A percentile compares a stretch with the other conserved stretches of the same genome.
Evolutionary conservation across 1,140 invertebrate species (phyloP).

Genomic region (Frieseomelitta varia): DNA sequence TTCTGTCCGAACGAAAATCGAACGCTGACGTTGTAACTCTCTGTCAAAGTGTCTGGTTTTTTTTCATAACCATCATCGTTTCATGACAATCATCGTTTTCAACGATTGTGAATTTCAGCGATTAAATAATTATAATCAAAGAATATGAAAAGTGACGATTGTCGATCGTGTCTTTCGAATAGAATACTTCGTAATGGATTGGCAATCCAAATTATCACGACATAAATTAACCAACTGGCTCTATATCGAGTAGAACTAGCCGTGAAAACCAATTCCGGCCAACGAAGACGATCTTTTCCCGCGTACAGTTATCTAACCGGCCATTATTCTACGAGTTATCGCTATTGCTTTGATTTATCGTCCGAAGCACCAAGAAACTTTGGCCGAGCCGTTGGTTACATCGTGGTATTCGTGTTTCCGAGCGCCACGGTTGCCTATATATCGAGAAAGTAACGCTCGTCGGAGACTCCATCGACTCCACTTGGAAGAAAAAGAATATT

Average conservation of each 20-base stretch:
- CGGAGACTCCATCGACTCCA: too few species aligned
- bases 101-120: too few species aligned
- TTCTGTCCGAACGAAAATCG: conserved; percentile 16
- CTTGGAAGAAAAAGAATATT: too few species aligned
- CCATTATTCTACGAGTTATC: conserved; percentile 74
- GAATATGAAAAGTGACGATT: too few species aligned
- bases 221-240: conserved; percentile 34
- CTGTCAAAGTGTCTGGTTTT: too few species aligned
- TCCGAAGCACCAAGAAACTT: conserved; percentile 46
- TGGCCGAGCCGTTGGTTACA: conserved; percentile 26
- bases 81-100: too few species aligned
- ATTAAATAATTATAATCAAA: too few species aligned
- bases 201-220: neutral
- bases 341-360: conserved; percentile 73
- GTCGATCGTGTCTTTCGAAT: too few species aligned
- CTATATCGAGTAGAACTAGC: conserved; percentile 43
- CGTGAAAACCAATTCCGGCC: conserved; percentile 64
- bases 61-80: too few species aligned
- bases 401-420: conserved; percentile 48
- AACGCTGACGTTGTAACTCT: conserved; percentile 3
- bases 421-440: neutral
- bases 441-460: too few species aligned
- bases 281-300: conserved; percentile 57
- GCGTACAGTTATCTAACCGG: conserved; percentile 72
- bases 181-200: neutral